These are phyloP conservation scores for Meiosimyza decipiens DNA, from an alignment of 2,888 invertebrate genomes.

Conservation along the genomic window DNA sequence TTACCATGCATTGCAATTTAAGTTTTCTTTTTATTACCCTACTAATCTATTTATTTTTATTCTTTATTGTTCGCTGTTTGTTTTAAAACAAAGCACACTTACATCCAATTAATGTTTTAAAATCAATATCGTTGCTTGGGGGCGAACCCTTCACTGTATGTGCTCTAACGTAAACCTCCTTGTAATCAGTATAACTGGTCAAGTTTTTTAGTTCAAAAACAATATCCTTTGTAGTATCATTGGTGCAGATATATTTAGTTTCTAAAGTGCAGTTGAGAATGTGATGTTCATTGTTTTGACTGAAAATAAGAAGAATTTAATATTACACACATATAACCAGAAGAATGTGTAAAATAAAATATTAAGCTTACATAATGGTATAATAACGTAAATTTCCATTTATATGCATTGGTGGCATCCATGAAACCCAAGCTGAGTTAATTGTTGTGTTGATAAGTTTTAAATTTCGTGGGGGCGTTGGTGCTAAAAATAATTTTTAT, in stretches of 20 bases:
- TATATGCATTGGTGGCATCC: slow-evolving; percentile 73
- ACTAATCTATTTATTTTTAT: too few relatives aligned
- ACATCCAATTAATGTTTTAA: slow-evolving; percentile 74
- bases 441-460: slow-evolving; percentile 70
- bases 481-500: slow-evolving; percentile 62
- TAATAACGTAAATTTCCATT: slow-evolving; percentile 81
- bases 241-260: slow-evolving; percentile 27
- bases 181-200: slow-evolving; percentile 75
- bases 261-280: slow-evolving; percentile 39
- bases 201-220: slow-evolving; percentile 62
- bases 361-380: slow-evolving; percentile 69
- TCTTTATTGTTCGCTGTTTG: too few relatives aligned
- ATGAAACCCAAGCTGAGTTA: slow-evolving; percentile 71
- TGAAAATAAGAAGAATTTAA: slow-evolving; percentile 19
- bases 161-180: slow-evolving; percentile 75
- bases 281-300: slow-evolving; percentile 44
- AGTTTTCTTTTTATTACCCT: too few relatives aligned
- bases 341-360: not conserved
- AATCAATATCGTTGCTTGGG: slow-evolving; percentile 68
- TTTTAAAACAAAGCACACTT: slow-evolving; percentile 41
- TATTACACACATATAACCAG: not conserved
- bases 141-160: slow-evolving; percentile 78
- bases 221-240: slow-evolving; percentile 32
- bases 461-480: slow-evolving; percentile 69
- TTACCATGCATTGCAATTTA: too few relatives aligned